Conservation (phyloP, 1,140 invertebrate genomes). For the Ceratosolen fusciceps region DNA sequence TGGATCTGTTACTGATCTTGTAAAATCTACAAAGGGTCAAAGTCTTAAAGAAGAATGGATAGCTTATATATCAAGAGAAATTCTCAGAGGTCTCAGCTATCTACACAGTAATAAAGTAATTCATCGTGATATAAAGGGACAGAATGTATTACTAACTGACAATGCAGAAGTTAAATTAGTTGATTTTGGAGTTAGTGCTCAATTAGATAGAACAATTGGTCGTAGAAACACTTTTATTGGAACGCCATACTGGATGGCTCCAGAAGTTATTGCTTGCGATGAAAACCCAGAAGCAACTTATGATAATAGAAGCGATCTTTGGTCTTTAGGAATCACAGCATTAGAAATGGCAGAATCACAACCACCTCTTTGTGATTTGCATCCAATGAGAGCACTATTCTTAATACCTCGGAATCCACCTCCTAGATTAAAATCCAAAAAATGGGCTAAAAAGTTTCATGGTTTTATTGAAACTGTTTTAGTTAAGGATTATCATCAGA, state of each 20-base stretch:
- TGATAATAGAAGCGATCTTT: conserved; percentile 98
- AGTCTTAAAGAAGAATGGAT: conserved; percentile 99
- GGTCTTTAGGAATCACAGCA: conserved; percentile 98
- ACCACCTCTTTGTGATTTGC: conserved; percentile 97
- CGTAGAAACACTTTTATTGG: conserved; percentile 99
- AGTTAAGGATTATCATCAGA: conserved; percentile 98
- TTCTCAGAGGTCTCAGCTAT: conserved; percentile 95
- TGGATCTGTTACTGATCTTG: conserved; percentile 98
- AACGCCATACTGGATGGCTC: conserved; percentile 98
- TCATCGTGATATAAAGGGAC: conserved; percentile 99
- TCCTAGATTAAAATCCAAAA: conserved; percentile 96
- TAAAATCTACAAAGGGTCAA: conserved; percentile 98
- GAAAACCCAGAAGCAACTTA: conserved; percentile 99
- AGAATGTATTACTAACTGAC: conserved; percentile 99
- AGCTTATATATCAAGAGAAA: conserved; percentile 98
- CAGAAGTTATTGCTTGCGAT: conserved; percentile 99
- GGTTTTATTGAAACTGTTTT: conserved; percentile 90
- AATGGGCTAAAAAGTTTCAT: conserved; percentile 98
- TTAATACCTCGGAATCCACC: conserved; percentile 98
- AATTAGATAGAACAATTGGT: conserved; percentile 98
- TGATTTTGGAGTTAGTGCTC: conserved; percentile 99
- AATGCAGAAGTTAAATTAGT: conserved; percentile 99
- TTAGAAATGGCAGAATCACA: conserved; percentile 99
- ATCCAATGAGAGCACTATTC: conserved; percentile 99
- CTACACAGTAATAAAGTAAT: conserved; percentile 99